These are phyloP conservation scores for Callinectes sapidus DNA, from an alignment of 2,888 invertebrate genomes.

Conservation along the genomic window DNA sequence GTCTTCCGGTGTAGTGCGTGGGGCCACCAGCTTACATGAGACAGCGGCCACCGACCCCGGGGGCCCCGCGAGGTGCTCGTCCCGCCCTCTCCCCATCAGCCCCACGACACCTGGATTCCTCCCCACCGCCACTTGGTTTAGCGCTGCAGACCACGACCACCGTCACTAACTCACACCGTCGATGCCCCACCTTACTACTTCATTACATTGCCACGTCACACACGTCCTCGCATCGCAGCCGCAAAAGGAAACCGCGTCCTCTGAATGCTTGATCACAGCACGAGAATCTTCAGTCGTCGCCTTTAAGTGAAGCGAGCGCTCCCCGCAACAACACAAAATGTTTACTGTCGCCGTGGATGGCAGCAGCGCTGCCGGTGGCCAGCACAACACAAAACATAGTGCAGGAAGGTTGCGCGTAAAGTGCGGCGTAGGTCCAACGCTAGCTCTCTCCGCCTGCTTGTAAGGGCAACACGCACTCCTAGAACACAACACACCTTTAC, in stretches of 20 bases:
- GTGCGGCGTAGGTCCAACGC: conserved; percentile 6
- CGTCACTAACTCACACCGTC: background rate
- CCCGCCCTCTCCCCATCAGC: background rate
- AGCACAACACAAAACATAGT: conserved; percentile 22
- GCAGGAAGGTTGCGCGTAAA: conserved; percentile 38
- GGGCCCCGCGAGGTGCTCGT: conserved; percentile 41
- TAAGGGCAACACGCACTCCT: background rate
- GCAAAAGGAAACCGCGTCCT: background rate
- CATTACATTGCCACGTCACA: background rate
- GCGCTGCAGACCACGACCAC: conserved; percentile 7
- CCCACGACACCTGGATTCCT: background rate
- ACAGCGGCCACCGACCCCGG: conserved; percentile 59
- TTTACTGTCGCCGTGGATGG: background rate
- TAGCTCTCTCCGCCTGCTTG: background rate
- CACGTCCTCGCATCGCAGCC: conserved; percentile 3
- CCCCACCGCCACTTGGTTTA: background rate
- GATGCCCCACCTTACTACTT: background rate
- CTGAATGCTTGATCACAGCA: background rate
- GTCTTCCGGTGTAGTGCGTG: conserved; percentile 54
- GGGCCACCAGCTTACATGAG: conserved; percentile 50
- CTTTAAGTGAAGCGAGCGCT: background rate
- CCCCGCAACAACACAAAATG: background rate
- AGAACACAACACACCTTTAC: background rate
- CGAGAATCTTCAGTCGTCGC: conserved; percentile 15
- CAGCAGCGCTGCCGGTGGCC: conserved; percentile 31